These are phyloP conservation scores for Pharmacophagus antenor DNA, from an alignment of 2,888 invertebrate species.

Conservation along the genomic window DNA sequence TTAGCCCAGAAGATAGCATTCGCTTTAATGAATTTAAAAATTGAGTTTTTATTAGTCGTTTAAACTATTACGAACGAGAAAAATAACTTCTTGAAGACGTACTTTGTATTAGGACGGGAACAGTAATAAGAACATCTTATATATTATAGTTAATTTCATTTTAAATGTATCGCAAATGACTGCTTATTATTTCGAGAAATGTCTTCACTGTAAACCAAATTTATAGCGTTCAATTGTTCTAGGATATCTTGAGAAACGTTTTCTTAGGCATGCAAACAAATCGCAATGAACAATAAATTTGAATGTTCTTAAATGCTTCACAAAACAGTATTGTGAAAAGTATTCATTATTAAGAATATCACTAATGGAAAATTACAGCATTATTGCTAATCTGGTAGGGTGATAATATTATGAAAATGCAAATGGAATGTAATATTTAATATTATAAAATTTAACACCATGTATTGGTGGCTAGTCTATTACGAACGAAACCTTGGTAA, in stretches of 20 bases:
- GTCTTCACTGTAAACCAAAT: not conserved
- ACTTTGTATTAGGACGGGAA: not conserved
- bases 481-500: too few species aligned
- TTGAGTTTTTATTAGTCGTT: not conserved
- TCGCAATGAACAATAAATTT: slow-evolving; percentile 16
- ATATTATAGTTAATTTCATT: not conserved
- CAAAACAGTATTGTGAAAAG: slow-evolving; percentile 17
- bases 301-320: slow-evolving; percentile 17
- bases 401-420: too few species aligned
- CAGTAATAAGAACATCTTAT: too few species aligned
- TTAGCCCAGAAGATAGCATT: too few species aligned
- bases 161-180: not conserved
- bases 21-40: too few species aligned
- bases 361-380: not conserved
- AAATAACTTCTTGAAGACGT: not conserved
- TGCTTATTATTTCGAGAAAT: not conserved
- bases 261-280: not conserved
- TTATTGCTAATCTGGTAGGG: not conserved
- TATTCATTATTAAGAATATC: not conserved
- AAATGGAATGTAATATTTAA: too few species aligned
- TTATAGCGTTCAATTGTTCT: not conserved
- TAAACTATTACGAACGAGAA: not conserved
- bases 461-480: too few species aligned
- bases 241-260: not conserved
- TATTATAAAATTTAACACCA: too few species aligned